Conservation (phyloP, 2,888 invertebrate genomes). For the Azorinus chamasolen region DNA sequence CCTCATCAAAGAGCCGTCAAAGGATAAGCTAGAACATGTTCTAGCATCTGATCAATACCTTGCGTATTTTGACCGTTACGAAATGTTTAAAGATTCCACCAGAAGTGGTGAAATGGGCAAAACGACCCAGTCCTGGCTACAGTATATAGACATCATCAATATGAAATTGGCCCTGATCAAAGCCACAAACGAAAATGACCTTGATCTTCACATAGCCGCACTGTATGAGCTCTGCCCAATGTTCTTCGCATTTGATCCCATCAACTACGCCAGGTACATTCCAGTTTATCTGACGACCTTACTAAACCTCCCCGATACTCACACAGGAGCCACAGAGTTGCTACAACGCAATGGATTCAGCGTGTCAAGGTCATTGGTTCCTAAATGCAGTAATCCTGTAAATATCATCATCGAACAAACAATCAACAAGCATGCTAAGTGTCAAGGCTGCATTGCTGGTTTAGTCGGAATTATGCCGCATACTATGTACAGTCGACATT, state of each 20-base stretch:
- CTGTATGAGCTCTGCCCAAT: conserved; percentile 42
- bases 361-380: conserved; percentile 47
- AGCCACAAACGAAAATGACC: conserved; percentile 55
- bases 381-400: conserved; percentile 39
- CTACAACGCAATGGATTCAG: conserved; percentile 47
- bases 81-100: conserved; percentile 27
- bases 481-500: conserved; percentile 35
- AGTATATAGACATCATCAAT: conserved; percentile 44
- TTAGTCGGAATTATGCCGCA: conserved; percentile 35
- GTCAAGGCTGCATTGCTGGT: conserved; percentile 27
- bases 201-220: conserved; percentile 36
- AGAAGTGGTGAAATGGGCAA: conserved; percentile 27
- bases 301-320: conserved; percentile 29
- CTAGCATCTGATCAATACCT: not conserved
- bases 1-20: conserved; percentile 9
- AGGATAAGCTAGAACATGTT: not conserved
- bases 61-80: conserved; percentile 16
- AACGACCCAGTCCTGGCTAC: conserved; percentile 52
- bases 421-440: conserved; percentile 44
- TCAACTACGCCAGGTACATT: conserved; percentile 56
- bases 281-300: conserved; percentile 37
- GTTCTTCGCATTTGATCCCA: conserved; percentile 46
- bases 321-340: conserved; percentile 43
- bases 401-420: conserved; percentile 50
- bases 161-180: conserved; percentile 31